Evolutionary conservation across 2,888 invertebrate genomes (phyloP).

Genomic region (Hypomecis punctinalis): DNA sequence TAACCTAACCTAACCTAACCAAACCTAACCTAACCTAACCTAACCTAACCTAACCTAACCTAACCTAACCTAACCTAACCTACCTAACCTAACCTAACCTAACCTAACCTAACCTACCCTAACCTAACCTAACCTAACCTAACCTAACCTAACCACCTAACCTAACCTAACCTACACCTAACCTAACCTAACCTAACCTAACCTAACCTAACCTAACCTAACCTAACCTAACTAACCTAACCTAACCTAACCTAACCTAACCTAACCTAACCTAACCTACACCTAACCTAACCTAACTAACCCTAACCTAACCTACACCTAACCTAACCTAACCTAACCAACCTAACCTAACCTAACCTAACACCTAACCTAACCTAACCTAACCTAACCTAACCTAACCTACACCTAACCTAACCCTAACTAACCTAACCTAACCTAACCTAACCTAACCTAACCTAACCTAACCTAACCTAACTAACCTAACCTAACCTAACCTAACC

Average conservation of each 20-base stretch:
- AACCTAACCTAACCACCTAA: conserved; percentile 23
- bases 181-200: conserved; percentile 21
- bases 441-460: conserved; percentile 19
- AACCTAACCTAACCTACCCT: conserved; percentile 22
- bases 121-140: too few relatives aligned
- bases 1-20: conserved; percentile 17
- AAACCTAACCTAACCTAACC: conserved; percentile 18
- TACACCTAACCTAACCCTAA: conserved; percentile 21
- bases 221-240: conserved; percentile 28
- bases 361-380: conserved; percentile 21
- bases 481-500: conserved; percentile 15
- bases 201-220: conserved; percentile 24
- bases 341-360: conserved; percentile 21
- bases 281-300: conserved; percentile 24
- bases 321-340: conserved; percentile 22
- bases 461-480: conserved; percentile 23
- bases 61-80: conserved; percentile 31
- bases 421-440: conserved; percentile 24
- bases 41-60: conserved; percentile 15
- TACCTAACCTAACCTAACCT: conserved; percentile 22
- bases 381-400: conserved; percentile 22
- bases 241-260: conserved; percentile 25
- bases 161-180: too few relatives aligned
- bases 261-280: conserved; percentile 23
- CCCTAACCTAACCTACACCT: too few relatives aligned